Evolutionary conservation across 2,888 invertebrate species (phyloP).

Genomic region (Hypolimnas misippus): DNA sequence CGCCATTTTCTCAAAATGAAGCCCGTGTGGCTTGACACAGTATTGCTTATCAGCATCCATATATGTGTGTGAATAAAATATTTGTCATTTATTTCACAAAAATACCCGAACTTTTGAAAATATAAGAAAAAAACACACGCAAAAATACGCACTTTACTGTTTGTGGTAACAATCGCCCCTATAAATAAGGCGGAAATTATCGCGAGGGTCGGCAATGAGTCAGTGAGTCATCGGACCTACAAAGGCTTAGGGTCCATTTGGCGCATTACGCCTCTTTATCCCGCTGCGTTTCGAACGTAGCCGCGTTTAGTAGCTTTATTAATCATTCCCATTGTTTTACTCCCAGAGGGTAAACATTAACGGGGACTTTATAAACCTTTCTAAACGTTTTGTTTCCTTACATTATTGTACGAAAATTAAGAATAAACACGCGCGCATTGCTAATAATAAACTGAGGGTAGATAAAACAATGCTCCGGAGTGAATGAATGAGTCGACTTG

Average conservation of each 20-base stretch:
- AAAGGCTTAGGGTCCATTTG: conserved; percentile 13
- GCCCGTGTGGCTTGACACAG: too few relatives aligned
- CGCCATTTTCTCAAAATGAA: too few relatives aligned
- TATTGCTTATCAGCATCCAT: too few relatives aligned
- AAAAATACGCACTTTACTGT: background rate
- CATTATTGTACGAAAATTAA: conserved; percentile 16
- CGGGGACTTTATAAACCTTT: conserved; percentile 18
- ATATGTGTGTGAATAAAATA: too few relatives aligned
- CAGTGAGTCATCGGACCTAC: conserved; percentile 14
- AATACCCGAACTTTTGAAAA: background rate
- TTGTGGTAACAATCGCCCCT: conserved; percentile 15
- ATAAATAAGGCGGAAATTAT: conserved; percentile 23
- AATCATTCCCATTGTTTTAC: conserved; percentile 33
- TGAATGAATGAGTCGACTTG: background rate
- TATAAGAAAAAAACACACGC: background rate
- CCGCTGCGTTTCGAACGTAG: conserved; percentile 21
- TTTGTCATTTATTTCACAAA: too few relatives aligned
- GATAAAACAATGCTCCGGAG: background rate
- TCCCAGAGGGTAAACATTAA: conserved; percentile 26
- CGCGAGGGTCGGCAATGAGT: conserved; percentile 22
- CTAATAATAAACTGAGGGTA: background rate
- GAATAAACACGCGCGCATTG: conserved; percentile 19
- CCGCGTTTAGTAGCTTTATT: conserved; percentile 31
- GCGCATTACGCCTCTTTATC: conserved; percentile 30
- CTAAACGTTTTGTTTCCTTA: conserved; percentile 23